A percentile compares a stretch with the other conserved stretches of the same genome.
phyloP scores from a whole-genome alignment of 1,140 invertebrate genomes.

The Macrobrachium nipponense region DNA sequence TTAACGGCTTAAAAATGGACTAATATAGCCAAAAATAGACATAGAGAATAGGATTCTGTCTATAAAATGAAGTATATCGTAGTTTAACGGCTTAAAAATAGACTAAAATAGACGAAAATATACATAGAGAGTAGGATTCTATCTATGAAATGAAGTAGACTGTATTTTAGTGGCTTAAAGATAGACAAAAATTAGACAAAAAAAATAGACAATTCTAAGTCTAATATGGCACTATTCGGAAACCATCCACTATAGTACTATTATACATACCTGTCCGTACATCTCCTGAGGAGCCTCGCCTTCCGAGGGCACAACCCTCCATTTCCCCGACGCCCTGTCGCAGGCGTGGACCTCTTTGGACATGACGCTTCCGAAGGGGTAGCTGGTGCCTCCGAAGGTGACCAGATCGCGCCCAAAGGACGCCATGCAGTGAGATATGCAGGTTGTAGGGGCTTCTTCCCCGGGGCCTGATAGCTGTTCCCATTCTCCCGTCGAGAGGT shows the following conservation, averaged over 20 bases:
- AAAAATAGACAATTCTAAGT: too few species aligned
- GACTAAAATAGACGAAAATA: too few species aligned
- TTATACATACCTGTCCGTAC: slow-evolving; percentile 36
- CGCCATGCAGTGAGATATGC: slow-evolving; percentile 29
- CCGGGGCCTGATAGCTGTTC: slow-evolving; percentile 13
- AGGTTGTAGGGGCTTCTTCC: slow-evolving; percentile 1
- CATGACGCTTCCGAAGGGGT: slow-evolving; percentile 31
- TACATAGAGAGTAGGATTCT: neutral
- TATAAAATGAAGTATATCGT: too few species aligned
- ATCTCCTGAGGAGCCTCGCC: neutral
- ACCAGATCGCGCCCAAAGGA: slow-evolving; percentile 9
- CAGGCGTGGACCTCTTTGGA: slow-evolving; percentile 20
- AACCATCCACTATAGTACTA: too few species aligned
- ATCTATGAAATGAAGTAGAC: too few species aligned
- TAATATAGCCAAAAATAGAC: too few species aligned
- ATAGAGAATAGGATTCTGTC: too few species aligned
- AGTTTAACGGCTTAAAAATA: too few species aligned
- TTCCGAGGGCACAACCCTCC: neutral
- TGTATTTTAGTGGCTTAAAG: too few species aligned
- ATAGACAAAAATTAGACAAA: too few species aligned
- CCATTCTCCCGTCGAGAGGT: slow-evolving; percentile 37
- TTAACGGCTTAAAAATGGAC: too few species aligned
- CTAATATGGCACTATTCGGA: neutral
- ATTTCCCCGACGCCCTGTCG: slow-evolving; percentile 28
- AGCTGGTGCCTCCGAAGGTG: slow-evolving; percentile 28